phyloP scores from a whole-genome alignment of 2,888 invertebrate species.

The Standfussiana lucernea region DNA sequence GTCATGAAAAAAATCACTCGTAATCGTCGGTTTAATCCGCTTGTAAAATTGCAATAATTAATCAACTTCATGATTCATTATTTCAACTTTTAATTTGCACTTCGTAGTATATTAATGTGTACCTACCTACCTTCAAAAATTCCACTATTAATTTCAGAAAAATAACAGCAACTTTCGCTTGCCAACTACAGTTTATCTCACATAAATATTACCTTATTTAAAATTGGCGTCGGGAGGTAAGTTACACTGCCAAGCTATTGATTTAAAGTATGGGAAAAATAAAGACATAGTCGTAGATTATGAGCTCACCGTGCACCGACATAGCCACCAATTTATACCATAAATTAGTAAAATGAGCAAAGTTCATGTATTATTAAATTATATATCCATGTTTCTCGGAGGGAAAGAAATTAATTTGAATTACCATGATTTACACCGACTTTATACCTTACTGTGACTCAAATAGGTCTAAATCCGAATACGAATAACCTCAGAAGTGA shows the following conservation, averaged over 20 bases:
- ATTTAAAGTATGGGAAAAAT: conserved; percentile 24
- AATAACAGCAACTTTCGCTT: neutral
- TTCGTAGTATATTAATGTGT: neutral
- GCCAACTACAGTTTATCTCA: conserved; percentile 16
- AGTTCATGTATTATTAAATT: conserved; percentile 1
- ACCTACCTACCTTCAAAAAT: neutral
- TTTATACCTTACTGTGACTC: neutral
- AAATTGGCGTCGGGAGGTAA: conserved; percentile 14
- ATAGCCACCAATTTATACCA: conserved; percentile 16
- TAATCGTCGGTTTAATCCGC: neutral
- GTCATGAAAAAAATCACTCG: neutral
- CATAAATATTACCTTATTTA: conserved; percentile 27
- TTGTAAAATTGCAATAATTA: neutral
- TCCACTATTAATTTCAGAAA: too few relatives aligned
- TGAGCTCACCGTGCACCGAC: conserved; percentile 11
- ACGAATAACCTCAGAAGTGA: neutral
- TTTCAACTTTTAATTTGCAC: neutral
- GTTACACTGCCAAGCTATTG: conserved; percentile 5
- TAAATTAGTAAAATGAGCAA: conserved; percentile 31
- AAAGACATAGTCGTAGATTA: conserved; percentile 33
- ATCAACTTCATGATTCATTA: too few relatives aligned
- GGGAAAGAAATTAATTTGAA: neutral
- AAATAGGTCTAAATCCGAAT: neutral
- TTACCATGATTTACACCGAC: neutral
- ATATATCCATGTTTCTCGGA: neutral